A percentile compares a stretch with the other conserved stretches of the same genome.
These are phyloP conservation scores for Aphaenogaster rudis DNA, from an alignment of 1,140 invertebrate genomes.

Conservation along the genomic window DNA sequence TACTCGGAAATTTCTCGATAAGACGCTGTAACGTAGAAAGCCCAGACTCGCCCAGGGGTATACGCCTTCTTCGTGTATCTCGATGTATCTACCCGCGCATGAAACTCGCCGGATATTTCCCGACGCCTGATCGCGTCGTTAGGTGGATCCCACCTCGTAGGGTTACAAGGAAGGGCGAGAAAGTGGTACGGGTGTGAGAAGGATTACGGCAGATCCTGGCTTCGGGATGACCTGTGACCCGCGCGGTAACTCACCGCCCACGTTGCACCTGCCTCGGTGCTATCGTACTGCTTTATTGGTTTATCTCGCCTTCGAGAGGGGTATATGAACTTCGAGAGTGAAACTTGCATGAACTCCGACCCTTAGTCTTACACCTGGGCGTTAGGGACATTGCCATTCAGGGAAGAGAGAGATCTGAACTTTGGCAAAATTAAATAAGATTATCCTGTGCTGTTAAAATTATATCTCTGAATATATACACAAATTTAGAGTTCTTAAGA, in stretches of 20 bases:
- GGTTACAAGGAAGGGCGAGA: constrained; percentile 59
- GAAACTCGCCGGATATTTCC: constrained; percentile 63
- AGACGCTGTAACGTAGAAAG: background rate
- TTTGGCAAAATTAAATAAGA: constrained; percentile 19
- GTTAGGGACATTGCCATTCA: constrained; percentile 30
- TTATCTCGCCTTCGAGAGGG: constrained; percentile 78
- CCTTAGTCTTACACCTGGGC: constrained; percentile 65
- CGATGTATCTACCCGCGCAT: constrained; percentile 50
- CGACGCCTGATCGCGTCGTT: constrained; percentile 70
- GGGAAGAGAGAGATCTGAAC: background rate
- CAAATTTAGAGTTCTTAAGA: background rate
- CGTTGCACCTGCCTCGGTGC: constrained; percentile 84
- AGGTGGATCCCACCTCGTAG: constrained; percentile 60
- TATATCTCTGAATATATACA: background rate
- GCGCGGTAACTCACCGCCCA: constrained; percentile 85
- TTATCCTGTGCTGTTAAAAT: background rate
- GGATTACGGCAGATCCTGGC: constrained; percentile 79
- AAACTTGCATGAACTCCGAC: constrained; percentile 79
- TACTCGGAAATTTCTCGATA: constrained; percentile 35
- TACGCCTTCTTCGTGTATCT: constrained; percentile 61
- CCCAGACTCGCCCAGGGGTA: constrained; percentile 4
- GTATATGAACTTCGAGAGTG: constrained; percentile 73
- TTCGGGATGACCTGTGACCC: constrained; percentile 82
- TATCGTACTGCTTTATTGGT: constrained; percentile 84
- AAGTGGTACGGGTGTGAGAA: constrained; percentile 74